Evolutionary conservation across 2,888 invertebrate species (phyloP), one percentile per base, ranked within the genome.

Genomic region (Lochmaea capreae): DNA sequence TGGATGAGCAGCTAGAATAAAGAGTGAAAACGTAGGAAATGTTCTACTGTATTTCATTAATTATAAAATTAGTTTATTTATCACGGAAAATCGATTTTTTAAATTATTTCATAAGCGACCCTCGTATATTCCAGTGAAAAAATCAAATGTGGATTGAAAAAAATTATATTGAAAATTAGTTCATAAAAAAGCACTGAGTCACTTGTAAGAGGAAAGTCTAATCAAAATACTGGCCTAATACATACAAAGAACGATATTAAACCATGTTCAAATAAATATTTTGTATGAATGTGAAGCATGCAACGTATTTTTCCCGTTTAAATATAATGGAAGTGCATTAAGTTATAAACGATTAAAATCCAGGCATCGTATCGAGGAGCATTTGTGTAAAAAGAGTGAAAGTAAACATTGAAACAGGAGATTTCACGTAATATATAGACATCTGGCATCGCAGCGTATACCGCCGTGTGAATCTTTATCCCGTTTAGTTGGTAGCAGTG

Each of bases 401-500:
- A 71, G 71, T 71, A 58, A 71, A 65, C 58, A 65, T 58, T 42
- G 11, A 65, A 49, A n/a, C 12, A 58, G 39, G 9, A 58, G 71
- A 26, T 33, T 42, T 16, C 8, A 12, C 18, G 49, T 18, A 9
- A 68, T 54, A 49, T 42, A 18, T n/a, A 33, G 14, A 16, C 16
- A 66, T 62, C 75, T 61, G 75, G 75, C 75, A 73, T 65, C 72
- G 67, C 61, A 18, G 72, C 73, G 59, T 59, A 39, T 39, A 57
- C 62, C 46, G 42, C 67, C 65, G 59, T 59, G 65, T 69, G 71
- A 68, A 66, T 75, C 75, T 67, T 69, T 74, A 72, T 65, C 66
- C 65, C 67, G 16, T 68, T 63, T 77, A 74, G 85, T 85, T 85
- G 85, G 85, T 81, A 85, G 82, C 81, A 83, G 81, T 84, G 86